Evolutionary conservation across 2,113 vertebrate species (phyloP), one percentile per base, ranked within the genome.

Genomic region (Copsychus sechellarum): DNA sequence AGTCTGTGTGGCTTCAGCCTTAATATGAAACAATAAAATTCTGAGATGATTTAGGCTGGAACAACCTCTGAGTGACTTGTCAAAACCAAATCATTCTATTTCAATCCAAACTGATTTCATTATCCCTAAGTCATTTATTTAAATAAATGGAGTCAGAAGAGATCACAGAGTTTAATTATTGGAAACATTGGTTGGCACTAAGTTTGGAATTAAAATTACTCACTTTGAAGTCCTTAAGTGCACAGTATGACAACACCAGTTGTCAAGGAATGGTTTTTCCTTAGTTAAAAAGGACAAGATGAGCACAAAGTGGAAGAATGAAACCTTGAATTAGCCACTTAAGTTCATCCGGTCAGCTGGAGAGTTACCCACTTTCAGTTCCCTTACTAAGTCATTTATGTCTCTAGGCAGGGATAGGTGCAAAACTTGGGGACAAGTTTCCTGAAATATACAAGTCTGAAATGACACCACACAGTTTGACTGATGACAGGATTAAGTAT

Each of bases 151-250:
- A 97, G 38, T 95, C 79, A 88, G 85, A 80, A 86, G 66, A 85
- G 65, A 96, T 95, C 95, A 93, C 57, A 89, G 80, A 88, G 43
- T 71, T 95, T 93, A 97, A 95, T 97, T 92, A 92, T 83, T 96
- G 81, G 73, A 96, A 96, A 96, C 92, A 80, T 12, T 90, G 76
- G 71, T 62, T 97, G 88, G 95, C 90, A 93, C 51, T 33, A 92
- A 73, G 79, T 96, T 86, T 88, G 94, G 93, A 96, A 96, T 94
- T 83, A 91, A 85, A 93, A 91, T 88, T 82, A 76, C 38, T 94
- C 53, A 31, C 92, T 96, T 94, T 95, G 87, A 94, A 96, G 90
- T 94, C 81, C 79, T 73, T 85, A 88, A 94, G 56, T 57, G 78
- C 57, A 86, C 58, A 83, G 38, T 82, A 60, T 92, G 82, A 90